Conservation (phyloP, 2,888 invertebrate species). For the Toxonevra muliebris region DNA sequence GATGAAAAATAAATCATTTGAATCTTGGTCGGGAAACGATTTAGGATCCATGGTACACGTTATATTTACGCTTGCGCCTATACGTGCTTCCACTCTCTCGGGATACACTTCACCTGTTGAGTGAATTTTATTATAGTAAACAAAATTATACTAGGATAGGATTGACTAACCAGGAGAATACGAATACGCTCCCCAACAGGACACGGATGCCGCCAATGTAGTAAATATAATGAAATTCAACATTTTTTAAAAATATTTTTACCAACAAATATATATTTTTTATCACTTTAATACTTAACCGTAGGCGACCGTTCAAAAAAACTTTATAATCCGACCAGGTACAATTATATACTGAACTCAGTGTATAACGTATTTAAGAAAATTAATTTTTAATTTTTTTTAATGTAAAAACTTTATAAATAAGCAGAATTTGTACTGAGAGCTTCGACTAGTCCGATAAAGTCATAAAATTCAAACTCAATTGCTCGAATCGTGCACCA, state of each 20-base stretch:
- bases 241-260: constrained; percentile 19
- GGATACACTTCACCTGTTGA: constrained; percentile 51
- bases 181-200: constrained; percentile 7
- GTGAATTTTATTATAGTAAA: constrained; percentile 27
- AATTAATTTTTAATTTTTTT: no score
- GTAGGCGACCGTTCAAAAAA: no score
- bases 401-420: no score
- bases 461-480: no score
- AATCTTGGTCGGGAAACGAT: constrained; percentile 46
- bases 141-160: constrained; percentile 27
- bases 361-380: no score
- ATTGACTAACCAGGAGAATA: constrained; percentile 14
- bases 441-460: no score
- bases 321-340: no score
- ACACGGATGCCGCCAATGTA: neutral
- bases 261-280: constrained; percentile 10
- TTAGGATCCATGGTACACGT: constrained; percentile 55
- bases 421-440: no score
- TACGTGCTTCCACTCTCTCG: constrained; percentile 46
- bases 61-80: constrained; percentile 55
- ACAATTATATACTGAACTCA: no score
- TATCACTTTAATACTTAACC: constrained; percentile 12
- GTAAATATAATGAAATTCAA: neutral
- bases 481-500: no score
- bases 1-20: constrained; percentile 49